Percentiles rank a stretch among this genome's conserved stretches.
Conservation (phyloP, 2,888 invertebrate genomes). For the Elmis aenea region DNA sequence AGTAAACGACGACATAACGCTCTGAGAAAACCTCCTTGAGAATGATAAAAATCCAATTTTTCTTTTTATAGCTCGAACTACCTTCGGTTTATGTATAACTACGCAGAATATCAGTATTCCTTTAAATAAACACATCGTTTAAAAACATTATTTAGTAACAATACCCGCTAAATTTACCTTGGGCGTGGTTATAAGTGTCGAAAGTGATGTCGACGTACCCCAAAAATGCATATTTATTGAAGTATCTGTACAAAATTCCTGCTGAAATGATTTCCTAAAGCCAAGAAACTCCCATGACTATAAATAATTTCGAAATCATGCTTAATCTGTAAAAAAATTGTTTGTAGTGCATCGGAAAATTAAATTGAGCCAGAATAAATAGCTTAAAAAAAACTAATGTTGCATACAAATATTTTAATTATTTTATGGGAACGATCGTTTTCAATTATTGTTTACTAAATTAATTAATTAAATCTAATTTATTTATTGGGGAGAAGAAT, state of each 20-base stretch:
- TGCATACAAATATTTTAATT: not conserved
- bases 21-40: too few relatives aligned
- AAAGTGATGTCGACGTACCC: slow-evolving; percentile 43
- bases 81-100: slow-evolving; percentile 64
- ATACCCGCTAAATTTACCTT: slow-evolving; percentile 48
- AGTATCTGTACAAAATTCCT: slow-evolving; percentile 51
- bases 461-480: too few relatives aligned
- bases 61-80: too few relatives aligned
- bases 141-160: not conserved
- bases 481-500: too few relatives aligned
- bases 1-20: too few relatives aligned
- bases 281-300: slow-evolving; percentile 78
- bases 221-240: slow-evolving; percentile 47
- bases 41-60: too few relatives aligned
- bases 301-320: slow-evolving; percentile 68
- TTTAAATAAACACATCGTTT: slow-evolving; percentile 17
- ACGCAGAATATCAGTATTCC: slow-evolving; percentile 64
- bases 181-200: slow-evolving; percentile 64
- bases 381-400: not conserved
- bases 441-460: too few relatives aligned
- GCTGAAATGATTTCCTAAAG: slow-evolving; percentile 61
- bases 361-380: too few relatives aligned
- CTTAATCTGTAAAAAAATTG: slow-evolving; percentile 61
- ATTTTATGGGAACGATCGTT: too few relatives aligned
- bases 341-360: too few relatives aligned